Conservation (phyloP, 2,888 invertebrate species). For the Blera fallax region DNA sequence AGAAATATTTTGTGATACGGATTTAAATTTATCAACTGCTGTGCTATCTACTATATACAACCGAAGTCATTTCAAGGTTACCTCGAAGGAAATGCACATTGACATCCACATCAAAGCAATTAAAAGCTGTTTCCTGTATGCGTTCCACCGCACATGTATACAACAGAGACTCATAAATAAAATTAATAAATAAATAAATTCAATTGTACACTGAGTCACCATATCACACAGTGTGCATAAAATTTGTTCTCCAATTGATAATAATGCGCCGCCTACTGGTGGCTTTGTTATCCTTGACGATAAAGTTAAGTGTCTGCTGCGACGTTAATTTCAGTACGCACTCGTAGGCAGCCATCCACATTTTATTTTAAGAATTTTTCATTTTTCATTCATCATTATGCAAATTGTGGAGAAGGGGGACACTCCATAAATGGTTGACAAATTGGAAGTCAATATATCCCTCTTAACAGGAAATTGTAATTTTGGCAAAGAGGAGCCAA, state of each 20-base stretch:
- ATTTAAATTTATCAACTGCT: too few species aligned
- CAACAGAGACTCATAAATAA: not conserved
- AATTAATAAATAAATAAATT: not conserved
- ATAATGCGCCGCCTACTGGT: not conserved
- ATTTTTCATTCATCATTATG: not conserved
- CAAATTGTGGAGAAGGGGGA: not conserved
- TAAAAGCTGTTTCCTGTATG: not conserved
- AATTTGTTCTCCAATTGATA: not conserved
- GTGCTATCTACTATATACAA: too few species aligned
- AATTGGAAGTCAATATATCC: not conserved
- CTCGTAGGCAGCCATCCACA: too few species aligned
- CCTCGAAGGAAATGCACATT: too few species aligned
- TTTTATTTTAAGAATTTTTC: not conserved
- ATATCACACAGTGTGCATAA: not conserved
- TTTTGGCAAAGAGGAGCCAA: not conserved
- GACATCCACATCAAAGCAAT: too few species aligned
- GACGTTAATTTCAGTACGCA: not conserved
- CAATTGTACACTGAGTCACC: not conserved
- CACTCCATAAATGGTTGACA: not conserved
- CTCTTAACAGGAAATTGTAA: not conserved
- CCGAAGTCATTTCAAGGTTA: too few species aligned
- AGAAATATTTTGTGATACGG: too few species aligned
- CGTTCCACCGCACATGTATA: not conserved
- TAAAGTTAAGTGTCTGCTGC: not conserved
- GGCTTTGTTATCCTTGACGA: not conserved